Evolutionary conservation across 2,797 vertebrate species (phyloP).

Genomic region (Dromococcyx pavoninus): DNA sequence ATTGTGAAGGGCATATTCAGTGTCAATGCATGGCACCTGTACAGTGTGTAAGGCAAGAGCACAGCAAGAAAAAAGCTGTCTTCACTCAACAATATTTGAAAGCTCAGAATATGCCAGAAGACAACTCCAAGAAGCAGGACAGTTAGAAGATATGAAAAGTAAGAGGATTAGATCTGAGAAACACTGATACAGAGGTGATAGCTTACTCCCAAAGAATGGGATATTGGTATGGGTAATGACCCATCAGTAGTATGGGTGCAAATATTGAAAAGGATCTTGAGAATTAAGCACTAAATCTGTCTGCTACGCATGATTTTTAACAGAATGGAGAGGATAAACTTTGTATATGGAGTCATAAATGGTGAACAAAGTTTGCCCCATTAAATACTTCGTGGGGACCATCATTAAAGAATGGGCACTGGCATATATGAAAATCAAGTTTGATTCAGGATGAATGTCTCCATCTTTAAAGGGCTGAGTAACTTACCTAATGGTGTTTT

Average conservation of each 20-base stretch:
- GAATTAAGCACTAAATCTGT: not conserved
- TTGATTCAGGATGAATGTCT: not conserved
- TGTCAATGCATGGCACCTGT: not conserved
- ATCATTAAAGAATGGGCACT: not conserved
- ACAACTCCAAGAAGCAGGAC: not conserved
- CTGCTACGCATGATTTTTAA: not conserved
- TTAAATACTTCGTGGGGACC: not conserved
- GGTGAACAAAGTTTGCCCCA: not conserved
- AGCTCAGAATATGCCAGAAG: not conserved
- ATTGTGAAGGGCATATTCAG: not conserved
- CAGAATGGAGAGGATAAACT: not conserved
- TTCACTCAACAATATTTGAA: not conserved
- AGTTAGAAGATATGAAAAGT: not conserved
- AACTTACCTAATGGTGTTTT: not conserved
- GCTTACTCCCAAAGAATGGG: not conserved
- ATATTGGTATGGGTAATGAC: no score
- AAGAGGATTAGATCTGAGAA: not conserved
- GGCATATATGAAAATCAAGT: not conserved
- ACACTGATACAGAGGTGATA: not conserved
- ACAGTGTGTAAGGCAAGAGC: not conserved
- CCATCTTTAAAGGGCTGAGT: not conserved
- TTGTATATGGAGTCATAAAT: not conserved
- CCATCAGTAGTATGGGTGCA: not conserved
- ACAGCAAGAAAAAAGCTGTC: not conserved
- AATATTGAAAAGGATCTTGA: not conserved